Percentiles rank a stretch among this genome's conserved stretches.
Conservation (phyloP, 2,113 vertebrate species). For the Ochotona curzoniae region DNA sequence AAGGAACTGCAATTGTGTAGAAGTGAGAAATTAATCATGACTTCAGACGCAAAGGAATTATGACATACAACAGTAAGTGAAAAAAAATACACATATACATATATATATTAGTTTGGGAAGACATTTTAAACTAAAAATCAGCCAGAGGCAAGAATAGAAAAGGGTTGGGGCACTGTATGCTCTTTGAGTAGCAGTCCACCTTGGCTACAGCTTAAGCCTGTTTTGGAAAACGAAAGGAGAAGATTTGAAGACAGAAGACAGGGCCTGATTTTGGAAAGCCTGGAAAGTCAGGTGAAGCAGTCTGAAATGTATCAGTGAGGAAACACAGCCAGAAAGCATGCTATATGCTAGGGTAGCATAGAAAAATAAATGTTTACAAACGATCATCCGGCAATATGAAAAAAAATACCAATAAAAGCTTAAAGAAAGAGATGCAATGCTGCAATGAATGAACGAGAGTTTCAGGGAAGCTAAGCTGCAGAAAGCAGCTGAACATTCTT, state of each 20-base stretch:
- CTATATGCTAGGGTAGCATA: neutral
- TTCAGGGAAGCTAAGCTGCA: neutral
- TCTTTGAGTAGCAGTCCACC: neutral
- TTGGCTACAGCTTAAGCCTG: neutral
- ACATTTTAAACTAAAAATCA: constrained; percentile 20
- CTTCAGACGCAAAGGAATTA: constrained; percentile 30
- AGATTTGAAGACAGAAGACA: constrained; percentile 5
- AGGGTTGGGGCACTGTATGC: neutral
- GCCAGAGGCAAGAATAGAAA: neutral
- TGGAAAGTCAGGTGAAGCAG: neutral
- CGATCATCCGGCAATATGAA: neutral
- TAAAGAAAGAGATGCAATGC: neutral
- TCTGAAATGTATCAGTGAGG: constrained; percentile 25
- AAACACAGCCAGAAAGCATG: neutral
- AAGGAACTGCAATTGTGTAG: neutral
- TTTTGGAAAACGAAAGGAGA: constrained; percentile 21
- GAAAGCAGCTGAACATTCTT: neutral
- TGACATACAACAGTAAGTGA: neutral
- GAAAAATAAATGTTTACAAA: constrained; percentile 40
- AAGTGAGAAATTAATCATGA: neutral
- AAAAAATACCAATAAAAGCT: constrained; percentile 6
- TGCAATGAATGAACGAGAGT: constrained; percentile 26
- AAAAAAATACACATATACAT: neutral
- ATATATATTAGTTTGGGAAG: neutral
- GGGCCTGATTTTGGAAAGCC: constrained; percentile 7